Conservation (phyloP, 2,797 vertebrate species). For the Sebastes oblongus region DNA sequence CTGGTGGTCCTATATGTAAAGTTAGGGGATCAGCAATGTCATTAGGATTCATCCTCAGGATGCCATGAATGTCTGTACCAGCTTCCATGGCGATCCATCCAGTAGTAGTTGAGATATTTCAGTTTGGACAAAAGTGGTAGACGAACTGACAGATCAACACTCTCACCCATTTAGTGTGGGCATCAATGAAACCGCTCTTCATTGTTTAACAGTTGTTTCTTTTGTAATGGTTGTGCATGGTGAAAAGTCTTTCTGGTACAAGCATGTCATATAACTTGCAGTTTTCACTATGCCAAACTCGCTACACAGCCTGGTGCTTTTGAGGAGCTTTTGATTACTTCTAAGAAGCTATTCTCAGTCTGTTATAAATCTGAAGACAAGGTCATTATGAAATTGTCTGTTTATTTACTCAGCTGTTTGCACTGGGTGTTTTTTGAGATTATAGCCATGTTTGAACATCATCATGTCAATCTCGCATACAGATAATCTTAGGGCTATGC, state of each 20-base stretch:
- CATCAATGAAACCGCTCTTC: neutral
- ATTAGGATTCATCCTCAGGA: neutral
- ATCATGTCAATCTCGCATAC: neutral
- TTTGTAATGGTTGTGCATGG: neutral
- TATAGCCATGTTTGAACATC: neutral
- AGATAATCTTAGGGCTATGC: constrained; percentile 5
- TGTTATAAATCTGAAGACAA: neutral
- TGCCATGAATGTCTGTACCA: neutral
- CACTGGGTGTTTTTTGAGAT: neutral
- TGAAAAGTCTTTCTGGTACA: neutral
- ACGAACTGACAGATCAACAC: neutral
- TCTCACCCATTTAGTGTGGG: neutral
- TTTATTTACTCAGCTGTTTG: neutral
- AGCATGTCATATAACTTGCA: neutral
- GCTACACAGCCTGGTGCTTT: neutral
- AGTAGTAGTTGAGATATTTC: neutral
- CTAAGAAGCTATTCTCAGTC: neutral
- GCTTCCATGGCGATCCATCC: neutral
- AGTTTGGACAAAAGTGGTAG: neutral
- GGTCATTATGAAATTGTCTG: neutral
- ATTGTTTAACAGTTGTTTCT: neutral
- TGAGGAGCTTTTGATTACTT: neutral
- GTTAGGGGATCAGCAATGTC: neutral
- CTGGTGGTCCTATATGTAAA: neutral
- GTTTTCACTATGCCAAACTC: neutral